Percentiles rank a stretch among this genome's conserved stretches.
These are phyloP conservation scores for Drosophila truncata DNA, from an alignment of 1,140 invertebrate genomes.

Conservation along the genomic window DNA sequence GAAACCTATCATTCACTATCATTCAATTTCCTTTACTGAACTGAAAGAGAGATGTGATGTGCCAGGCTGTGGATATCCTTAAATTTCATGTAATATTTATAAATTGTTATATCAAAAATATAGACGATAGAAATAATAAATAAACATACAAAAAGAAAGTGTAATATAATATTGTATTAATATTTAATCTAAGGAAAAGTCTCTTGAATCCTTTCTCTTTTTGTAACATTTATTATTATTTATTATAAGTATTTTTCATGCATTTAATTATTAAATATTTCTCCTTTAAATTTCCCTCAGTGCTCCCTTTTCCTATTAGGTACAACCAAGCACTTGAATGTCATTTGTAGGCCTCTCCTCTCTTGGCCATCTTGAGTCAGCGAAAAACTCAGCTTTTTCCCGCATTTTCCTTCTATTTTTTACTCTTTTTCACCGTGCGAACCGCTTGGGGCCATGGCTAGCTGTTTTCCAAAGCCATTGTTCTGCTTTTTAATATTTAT, in stretches of 20 bases:
- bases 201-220: neutral
- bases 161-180: no score
- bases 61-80: neutral
- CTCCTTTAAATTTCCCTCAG: neutral
- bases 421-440: slow-evolving; percentile 15
- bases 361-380: slow-evolving; percentile 3
- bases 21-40: neutral
- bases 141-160: neutral
- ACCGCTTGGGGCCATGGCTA: slow-evolving; percentile 26
- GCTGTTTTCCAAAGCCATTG: slow-evolving; percentile 30
- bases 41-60: neutral
- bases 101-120: neutral
- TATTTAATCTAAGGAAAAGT: no score
- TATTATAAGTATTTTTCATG: neutral
- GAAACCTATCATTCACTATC: neutral
- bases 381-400: slow-evolving; percentile 3
- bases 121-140: neutral
- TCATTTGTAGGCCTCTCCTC: slow-evolving; percentile 70
- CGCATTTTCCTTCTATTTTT: neutral
- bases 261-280: neutral
- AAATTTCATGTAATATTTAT: slow-evolving; percentile 5
- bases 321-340: slow-evolving; percentile 56
- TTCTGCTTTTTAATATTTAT: slow-evolving; percentile 35
- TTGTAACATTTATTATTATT: neutral
- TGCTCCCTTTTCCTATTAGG: slow-evolving; percentile 7